Evolutionary conservation across 2,113 vertebrate genomes (phyloP).

Genomic region (Hyperoodon ampullatus): DNA sequence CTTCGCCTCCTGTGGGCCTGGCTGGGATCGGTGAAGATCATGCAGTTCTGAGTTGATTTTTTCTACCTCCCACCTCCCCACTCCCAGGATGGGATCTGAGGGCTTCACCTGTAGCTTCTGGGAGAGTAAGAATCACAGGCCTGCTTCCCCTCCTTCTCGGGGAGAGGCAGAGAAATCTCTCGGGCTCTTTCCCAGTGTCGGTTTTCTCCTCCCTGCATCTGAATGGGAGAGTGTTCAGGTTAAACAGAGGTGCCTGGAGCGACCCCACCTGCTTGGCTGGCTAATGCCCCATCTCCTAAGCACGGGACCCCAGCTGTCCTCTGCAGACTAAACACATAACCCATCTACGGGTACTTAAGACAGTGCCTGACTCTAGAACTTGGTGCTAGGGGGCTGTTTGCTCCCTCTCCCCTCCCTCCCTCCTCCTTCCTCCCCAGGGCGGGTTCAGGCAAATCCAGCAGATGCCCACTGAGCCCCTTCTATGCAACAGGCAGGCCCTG

Average conservation of each 20-base stretch:
- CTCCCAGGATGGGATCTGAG: not conserved
- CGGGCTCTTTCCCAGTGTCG: not conserved
- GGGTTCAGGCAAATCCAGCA: not conserved
- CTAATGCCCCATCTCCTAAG: slow-evolving; percentile 17
- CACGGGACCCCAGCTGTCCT: not conserved
- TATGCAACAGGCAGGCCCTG: not conserved
- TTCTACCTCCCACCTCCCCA: not conserved
- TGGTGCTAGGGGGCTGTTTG: not conserved
- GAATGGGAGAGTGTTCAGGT: not conserved
- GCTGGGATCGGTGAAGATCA: not conserved
- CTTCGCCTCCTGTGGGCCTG: not conserved
- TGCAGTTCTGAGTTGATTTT: not conserved
- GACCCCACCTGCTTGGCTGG: not conserved
- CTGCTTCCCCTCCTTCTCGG: not conserved
- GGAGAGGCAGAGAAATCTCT: not conserved
- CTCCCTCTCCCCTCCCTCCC: not conserved
- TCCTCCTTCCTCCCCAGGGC: not conserved
- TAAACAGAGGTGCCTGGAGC: not conserved
- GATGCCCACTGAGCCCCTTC: not conserved
- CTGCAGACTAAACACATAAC: not conserved
- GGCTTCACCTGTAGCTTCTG: not conserved
- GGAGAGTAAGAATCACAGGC: not conserved
- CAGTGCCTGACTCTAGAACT: not conserved
- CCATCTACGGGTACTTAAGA: not conserved
- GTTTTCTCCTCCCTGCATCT: not conserved